Conservation (phyloP, 1,140 invertebrate species). For the Cotesia typhae region DNA sequence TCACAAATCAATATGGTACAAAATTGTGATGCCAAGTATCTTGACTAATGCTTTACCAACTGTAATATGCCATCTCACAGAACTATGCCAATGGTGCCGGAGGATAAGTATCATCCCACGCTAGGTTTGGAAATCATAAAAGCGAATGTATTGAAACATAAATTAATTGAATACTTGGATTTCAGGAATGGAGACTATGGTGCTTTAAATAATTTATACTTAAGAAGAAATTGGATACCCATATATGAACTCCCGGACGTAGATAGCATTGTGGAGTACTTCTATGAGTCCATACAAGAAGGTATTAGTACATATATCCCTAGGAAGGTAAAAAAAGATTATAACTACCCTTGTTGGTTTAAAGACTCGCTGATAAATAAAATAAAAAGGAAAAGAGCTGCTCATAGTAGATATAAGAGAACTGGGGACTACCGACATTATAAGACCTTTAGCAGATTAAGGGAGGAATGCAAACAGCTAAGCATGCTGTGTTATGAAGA, state of each 20-base stretch:
- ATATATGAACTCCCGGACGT: not conserved
- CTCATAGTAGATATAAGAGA: not conserved
- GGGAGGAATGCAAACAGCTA: not conserved
- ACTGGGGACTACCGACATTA: not conserved
- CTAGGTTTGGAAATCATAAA: not conserved
- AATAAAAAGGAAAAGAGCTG: not conserved
- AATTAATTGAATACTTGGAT: slow-evolving; percentile 1
- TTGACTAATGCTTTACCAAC: not conserved
- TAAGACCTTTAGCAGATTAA: not conserved
- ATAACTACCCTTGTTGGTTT: not conserved
- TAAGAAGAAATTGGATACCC: not conserved
- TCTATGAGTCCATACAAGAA: not conserved
- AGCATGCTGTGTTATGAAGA: not conserved
- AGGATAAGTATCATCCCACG: not conserved
- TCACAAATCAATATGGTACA: not conserved
- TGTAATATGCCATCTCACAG: not conserved
- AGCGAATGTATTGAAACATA: not conserved
- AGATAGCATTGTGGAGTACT: not conserved
- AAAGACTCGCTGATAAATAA: not conserved
- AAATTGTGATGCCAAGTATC: not conserved
- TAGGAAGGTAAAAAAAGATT: not conserved
- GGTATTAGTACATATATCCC: not conserved
- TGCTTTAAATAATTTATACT: not conserved
- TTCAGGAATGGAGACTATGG: not conserved
- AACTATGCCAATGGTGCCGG: not conserved